Evolutionary conservation across 2,113 vertebrate genomes (phyloP).

Genomic region (Desmodus rotundus): DNA sequence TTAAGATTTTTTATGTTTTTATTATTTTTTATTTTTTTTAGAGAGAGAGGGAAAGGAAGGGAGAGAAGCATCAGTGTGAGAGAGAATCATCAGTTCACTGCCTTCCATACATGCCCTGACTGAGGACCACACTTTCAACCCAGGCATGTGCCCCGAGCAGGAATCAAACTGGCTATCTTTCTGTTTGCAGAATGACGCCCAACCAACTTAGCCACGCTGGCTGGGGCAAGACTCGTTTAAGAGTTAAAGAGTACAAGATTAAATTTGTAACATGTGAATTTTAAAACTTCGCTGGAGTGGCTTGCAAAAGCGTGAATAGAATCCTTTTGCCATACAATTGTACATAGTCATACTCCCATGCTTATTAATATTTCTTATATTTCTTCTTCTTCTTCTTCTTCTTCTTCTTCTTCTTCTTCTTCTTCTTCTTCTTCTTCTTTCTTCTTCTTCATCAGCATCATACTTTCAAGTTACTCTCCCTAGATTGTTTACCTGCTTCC

Average conservation of each 20-base stretch:
- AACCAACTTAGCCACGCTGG: no score
- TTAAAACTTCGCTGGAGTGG: neutral
- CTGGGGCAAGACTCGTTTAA: neutral
- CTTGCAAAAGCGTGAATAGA: conserved; percentile 6
- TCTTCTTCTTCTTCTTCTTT: neutral
- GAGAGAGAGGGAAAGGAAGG: no score
- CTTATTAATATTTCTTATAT: neutral
- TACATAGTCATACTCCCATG: neutral
- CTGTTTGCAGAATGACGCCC: no score
- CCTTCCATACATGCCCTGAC: no score
- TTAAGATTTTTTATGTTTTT: neutral
- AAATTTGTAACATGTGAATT: neutral
- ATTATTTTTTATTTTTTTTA: no score
- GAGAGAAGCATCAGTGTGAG: no score
- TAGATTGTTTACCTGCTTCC: neutral
- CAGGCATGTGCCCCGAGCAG: no score
- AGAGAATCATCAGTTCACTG: no score
- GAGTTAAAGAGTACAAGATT: neutral
- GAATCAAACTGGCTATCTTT: no score
- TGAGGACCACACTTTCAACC: no score
- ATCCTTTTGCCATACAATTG: neutral
- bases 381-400: no score
- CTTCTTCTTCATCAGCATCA: neutral
- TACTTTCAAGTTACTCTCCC: neutral
- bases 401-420: no score